Conservation (phyloP, 1,140 invertebrate species). For the Drosophila malerkotliana region DNA sequence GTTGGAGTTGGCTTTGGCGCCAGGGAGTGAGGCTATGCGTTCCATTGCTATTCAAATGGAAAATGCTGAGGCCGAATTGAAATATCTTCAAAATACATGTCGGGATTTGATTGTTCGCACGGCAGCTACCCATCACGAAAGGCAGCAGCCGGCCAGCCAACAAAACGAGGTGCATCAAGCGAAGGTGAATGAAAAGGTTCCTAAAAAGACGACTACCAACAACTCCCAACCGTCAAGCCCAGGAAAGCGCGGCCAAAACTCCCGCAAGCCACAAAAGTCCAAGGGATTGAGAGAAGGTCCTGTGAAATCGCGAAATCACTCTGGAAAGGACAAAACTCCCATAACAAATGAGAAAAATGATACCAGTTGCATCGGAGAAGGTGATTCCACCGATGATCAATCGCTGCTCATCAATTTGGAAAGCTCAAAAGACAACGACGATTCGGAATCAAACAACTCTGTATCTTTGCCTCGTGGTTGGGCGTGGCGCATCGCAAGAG, state of each 20-base stretch:
- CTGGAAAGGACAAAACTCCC: slow-evolving; percentile 34
- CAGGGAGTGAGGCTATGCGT: slow-evolving; percentile 87
- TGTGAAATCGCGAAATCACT: slow-evolving; percentile 1
- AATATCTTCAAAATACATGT: slow-evolving; percentile 91
- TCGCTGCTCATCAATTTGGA: slow-evolving; percentile 67
- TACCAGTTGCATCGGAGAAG: slow-evolving; percentile 38
- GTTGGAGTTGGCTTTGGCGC: slow-evolving; percentile 88
- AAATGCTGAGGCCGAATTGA: slow-evolving; percentile 91
- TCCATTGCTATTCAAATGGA: slow-evolving; percentile 89
- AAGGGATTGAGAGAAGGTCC: slow-evolving; percentile 2
- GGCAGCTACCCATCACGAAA: slow-evolving; percentile 84
- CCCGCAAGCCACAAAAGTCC: slow-evolving; percentile 39
- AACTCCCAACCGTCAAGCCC: background rate
- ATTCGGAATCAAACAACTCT: slow-evolving; percentile 53
- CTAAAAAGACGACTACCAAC: slow-evolving; percentile 39
- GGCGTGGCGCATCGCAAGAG: slow-evolving; percentile 90
- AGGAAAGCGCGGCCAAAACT: slow-evolving; percentile 45
- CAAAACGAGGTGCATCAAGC: background rate
- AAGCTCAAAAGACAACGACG: slow-evolving; percentile 38
- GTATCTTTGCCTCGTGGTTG: slow-evolving; percentile 84
- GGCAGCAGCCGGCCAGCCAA: slow-evolving; percentile 50
- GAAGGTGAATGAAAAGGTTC: slow-evolving; percentile 24
- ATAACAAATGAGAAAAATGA: slow-evolving; percentile 32
- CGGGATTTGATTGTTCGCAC: slow-evolving; percentile 89
- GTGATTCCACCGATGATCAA: slow-evolving; percentile 82